Conservation (phyloP, 2,797 vertebrate species). For the Anas georgica region DNA sequence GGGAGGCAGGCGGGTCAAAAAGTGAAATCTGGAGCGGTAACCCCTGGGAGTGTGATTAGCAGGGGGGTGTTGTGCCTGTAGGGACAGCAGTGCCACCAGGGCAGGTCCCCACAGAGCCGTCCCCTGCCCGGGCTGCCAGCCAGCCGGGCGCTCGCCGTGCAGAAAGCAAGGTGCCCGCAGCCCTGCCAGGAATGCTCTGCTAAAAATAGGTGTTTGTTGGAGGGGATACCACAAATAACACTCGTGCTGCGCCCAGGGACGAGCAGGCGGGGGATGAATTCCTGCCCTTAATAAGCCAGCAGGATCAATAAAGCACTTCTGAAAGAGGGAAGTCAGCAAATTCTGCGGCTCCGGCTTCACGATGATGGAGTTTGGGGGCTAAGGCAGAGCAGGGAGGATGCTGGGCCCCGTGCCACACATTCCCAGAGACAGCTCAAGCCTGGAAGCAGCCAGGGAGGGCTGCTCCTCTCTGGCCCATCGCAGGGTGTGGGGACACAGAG, state of each 20-base stretch:
- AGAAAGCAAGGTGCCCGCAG: not conserved
- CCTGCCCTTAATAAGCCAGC: slow-evolving; percentile 34
- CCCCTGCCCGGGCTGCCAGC: not conserved
- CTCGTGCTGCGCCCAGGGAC: not conserved
- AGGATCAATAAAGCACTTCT: slow-evolving; percentile 15
- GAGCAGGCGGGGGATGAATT: not conserved
- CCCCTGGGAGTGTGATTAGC: not conserved
- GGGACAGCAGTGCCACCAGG: not conserved
- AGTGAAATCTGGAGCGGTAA: not conserved
- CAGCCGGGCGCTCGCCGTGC: not conserved
- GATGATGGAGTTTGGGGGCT: not conserved
- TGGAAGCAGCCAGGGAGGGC: not conserved
- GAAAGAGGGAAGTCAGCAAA: not conserved
- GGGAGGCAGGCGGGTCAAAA: not conserved
- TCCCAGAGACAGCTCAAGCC: not conserved
- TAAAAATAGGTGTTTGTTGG: slow-evolving; percentile 53
- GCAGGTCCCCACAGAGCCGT: not conserved
- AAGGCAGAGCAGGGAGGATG: not conserved
- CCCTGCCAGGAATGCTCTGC: not conserved
- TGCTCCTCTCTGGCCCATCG: not conserved
- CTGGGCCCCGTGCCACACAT: rapidly evolving
- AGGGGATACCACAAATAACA: slow-evolving; percentile 18
- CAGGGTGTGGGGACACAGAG: not conserved
- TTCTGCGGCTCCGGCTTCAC: not conserved
- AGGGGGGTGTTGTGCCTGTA: not conserved